Evolutionary conservation across 2,888 invertebrate species (phyloP).

Genomic region (Cheilosia pagana): DNA sequence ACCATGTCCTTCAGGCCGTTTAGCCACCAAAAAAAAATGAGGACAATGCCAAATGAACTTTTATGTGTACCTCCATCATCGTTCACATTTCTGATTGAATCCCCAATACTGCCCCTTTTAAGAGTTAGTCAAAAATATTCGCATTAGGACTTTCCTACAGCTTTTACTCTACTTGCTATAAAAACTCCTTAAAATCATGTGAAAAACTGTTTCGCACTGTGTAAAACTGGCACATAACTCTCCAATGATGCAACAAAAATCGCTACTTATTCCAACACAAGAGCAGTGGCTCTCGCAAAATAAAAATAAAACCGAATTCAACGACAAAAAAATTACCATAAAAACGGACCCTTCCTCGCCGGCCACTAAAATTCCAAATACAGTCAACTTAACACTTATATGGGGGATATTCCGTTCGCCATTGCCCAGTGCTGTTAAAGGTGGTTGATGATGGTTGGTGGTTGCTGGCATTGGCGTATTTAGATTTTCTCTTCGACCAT

Average conservation of each 20-base stretch:
- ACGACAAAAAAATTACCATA: slow-evolving; percentile 27
- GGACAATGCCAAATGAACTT: no score
- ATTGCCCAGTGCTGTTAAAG: slow-evolving; percentile 69
- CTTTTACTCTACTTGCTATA: no score
- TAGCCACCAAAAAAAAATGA: no score
- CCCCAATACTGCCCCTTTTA: no score
- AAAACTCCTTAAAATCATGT: no score
- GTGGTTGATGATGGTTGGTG: slow-evolving; percentile 64
- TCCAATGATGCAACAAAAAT: slow-evolving; percentile 40
- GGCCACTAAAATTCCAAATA: slow-evolving; percentile 75
- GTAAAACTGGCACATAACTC: slow-evolving; percentile 44
- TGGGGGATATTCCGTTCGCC: slow-evolving; percentile 59
- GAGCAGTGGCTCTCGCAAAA: slow-evolving; percentile 1
- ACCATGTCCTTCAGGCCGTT: no score
- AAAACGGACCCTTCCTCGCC: slow-evolving; percentile 59
- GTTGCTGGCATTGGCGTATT: slow-evolving; percentile 15
- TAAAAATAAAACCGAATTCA: no score
- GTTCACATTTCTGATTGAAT: no score
- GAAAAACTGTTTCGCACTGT: no score
- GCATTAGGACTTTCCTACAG: no score
- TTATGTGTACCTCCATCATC: no score
- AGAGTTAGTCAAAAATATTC: no score
- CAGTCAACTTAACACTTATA: slow-evolving; percentile 74
- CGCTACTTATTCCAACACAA: slow-evolving; percentile 38
- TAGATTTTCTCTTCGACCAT: slow-evolving; percentile 42